These are phyloP conservation scores for Tipula vernalis DNA, from an alignment of 2,888 invertebrate species.

Conservation along the genomic window DNA sequence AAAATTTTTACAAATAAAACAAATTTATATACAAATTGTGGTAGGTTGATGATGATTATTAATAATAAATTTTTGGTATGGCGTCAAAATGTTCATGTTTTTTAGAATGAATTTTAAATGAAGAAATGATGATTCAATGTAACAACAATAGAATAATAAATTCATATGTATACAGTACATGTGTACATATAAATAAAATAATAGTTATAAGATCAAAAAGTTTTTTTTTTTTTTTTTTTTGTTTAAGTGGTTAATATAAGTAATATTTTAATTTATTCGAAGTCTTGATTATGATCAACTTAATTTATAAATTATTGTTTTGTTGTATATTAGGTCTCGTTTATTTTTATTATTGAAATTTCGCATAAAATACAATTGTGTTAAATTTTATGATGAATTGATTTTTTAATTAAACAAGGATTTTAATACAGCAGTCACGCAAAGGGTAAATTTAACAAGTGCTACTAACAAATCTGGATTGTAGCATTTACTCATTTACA, in stretches of 20 bases:
- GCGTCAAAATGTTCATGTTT: constrained; percentile 4
- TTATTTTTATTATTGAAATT: neutral
- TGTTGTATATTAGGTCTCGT: neutral
- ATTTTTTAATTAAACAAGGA: neutral
- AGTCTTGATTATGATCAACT: neutral
- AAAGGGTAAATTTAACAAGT: no score
- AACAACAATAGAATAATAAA: constrained; percentile 4
- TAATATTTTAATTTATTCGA: neutral
- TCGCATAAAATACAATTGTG: neutral
- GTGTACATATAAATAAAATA: neutral
- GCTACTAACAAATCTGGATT: no score
- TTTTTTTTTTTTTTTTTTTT: neutral
- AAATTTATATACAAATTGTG: neutral
- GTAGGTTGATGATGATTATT: constrained; percentile 4
- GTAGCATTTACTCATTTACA: no score
- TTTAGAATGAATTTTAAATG: neutral
- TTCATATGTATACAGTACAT: neutral
- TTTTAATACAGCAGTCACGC: neutral
- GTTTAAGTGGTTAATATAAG: neutral
- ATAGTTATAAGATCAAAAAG: neutral
- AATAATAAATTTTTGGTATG: neutral
- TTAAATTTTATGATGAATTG: neutral
- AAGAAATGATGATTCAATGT: neutral
- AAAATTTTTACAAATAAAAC: neutral
- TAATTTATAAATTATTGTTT: neutral